Evolutionary conservation across 2,113 vertebrate genomes (phyloP).

Genomic region (Embiotoca jacksoni): DNA sequence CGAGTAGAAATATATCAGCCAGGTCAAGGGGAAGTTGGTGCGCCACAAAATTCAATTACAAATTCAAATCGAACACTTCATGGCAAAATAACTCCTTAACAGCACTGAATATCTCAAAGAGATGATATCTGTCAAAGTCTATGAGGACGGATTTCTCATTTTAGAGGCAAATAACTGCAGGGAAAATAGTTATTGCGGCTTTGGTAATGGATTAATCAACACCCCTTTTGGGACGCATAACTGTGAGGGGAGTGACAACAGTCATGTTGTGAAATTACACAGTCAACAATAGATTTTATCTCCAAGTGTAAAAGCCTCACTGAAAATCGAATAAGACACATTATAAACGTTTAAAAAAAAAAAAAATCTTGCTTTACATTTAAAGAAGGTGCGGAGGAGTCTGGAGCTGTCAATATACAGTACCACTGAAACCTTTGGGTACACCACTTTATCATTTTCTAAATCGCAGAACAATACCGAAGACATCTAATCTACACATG

Average conservation of each 20-base stretch:
- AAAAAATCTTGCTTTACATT: too few relatives aligned
- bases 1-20: slow-evolving; percentile 32
- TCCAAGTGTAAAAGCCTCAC: not conserved
- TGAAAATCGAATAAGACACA: not conserved
- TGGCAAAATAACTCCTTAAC: slow-evolving; percentile 36
- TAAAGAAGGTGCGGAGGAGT: too few relatives aligned
- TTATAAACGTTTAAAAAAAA: not conserved
- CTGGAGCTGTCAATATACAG: too few relatives aligned
- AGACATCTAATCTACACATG: too few relatives aligned
- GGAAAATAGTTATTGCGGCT: slow-evolving; percentile 48
- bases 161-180: slow-evolving; percentile 46
- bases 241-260: slow-evolving; percentile 43
- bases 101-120: slow-evolving; percentile 16
- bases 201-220: slow-evolving; percentile 65
- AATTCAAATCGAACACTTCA: slow-evolving; percentile 44
- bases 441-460: too few relatives aligned
- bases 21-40: slow-evolving; percentile 31
- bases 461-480: too few relatives aligned
- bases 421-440: too few relatives aligned
- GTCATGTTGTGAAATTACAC: slow-evolving; percentile 47
- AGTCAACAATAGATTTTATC: slow-evolving; percentile 44
- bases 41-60: slow-evolving; percentile 42
- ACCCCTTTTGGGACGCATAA: slow-evolving; percentile 41
- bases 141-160: slow-evolving; percentile 30
- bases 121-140: slow-evolving; percentile 41